Conservation (phyloP, 1,140 invertebrate species). For the Himalopsyche phryganea region DNA sequence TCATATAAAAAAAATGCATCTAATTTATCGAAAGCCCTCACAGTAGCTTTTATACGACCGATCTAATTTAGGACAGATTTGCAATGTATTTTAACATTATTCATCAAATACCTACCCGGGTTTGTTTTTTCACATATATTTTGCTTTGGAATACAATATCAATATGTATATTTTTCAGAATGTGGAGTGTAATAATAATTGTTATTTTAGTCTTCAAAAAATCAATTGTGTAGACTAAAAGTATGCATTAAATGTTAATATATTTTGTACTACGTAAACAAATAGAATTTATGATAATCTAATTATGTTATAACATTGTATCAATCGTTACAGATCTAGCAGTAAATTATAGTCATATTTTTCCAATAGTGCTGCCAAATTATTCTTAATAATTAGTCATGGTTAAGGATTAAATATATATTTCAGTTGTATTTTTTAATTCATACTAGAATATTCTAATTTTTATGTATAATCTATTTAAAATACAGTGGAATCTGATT, state of each 20-base stretch:
- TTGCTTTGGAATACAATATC: too few species aligned
- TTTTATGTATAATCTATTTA: conserved; percentile 35
- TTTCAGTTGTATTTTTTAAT: conserved; percentile 34
- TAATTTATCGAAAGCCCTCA: neutral
- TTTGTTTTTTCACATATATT: neutral
- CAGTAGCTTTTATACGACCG: neutral
- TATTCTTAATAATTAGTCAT: conserved; percentile 32
- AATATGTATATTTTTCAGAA: neutral
- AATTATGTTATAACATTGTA: conserved; percentile 31
- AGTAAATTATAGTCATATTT: conserved; percentile 34
- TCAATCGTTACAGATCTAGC: conserved; percentile 29
- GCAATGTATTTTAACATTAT: neutral
- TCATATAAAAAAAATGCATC: neutral
- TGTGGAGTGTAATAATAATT: neutral
- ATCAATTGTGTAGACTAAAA: conserved; percentile 23
- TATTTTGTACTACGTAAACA: conserved; percentile 32
- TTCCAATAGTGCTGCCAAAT: conserved; percentile 36
- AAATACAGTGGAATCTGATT: conserved; percentile 29
- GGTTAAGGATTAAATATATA: conserved; percentile 25
- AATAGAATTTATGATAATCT: conserved; percentile 25
- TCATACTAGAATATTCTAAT: conserved; percentile 31
- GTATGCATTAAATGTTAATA: conserved; percentile 28
- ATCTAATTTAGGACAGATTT: neutral
- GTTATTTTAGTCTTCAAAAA: conserved; percentile 17
- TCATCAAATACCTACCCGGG: neutral